Evolutionary conservation across 2,888 invertebrate species (phyloP).

Genomic region (Neoitamus cyanurus): DNA sequence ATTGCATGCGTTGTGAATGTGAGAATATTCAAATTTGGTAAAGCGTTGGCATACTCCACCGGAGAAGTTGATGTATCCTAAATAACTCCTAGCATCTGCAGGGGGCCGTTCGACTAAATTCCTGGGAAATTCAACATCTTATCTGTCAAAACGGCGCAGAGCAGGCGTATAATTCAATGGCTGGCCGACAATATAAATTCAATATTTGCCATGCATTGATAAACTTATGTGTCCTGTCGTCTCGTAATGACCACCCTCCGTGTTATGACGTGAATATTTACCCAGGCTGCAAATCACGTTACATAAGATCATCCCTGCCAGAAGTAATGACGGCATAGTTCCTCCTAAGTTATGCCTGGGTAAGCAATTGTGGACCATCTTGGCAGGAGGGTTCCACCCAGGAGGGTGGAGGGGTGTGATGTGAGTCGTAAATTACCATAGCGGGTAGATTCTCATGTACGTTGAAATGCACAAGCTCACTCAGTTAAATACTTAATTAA

Average conservation of each 20-base stretch:
- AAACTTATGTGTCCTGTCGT: background rate
- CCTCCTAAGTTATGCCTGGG: background rate
- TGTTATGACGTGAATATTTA: background rate
- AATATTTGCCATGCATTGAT: slow-evolving; percentile 1
- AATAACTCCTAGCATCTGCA: background rate
- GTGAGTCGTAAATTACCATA: background rate
- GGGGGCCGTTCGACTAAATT: background rate
- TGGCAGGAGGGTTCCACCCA: background rate
- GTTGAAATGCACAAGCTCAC: background rate
- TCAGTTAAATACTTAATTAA: slow-evolving; percentile 33
- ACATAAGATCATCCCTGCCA: background rate
- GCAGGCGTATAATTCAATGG: background rate
- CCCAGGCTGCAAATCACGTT: background rate
- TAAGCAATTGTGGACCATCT: background rate
- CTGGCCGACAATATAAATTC: background rate
- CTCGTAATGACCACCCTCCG: background rate
- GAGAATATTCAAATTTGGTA: background rate
- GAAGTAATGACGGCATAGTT: slow-evolving; percentile 1
- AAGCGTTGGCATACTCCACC: background rate
- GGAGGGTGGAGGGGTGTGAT: background rate
- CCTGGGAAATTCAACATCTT: background rate
- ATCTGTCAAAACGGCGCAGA: background rate
- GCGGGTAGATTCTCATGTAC: background rate
- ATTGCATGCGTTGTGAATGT: background rate
- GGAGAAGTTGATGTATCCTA: background rate